Evolutionary conservation across 1,140 invertebrate genomes (phyloP), one percentile per base, ranked within the genome.

Genomic region (Helicoverpa zea): DNA sequence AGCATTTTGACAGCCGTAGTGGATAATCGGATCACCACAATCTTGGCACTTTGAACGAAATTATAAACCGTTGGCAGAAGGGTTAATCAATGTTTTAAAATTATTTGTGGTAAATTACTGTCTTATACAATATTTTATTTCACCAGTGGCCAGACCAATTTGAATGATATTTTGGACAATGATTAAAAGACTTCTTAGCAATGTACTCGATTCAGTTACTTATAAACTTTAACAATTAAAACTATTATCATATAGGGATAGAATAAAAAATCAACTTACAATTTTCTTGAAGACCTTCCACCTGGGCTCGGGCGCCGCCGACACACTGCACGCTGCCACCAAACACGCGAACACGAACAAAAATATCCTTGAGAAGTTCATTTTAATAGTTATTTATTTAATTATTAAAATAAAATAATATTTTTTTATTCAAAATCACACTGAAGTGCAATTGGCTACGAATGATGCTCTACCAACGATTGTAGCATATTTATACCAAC

Each of bases 271-370:
- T 0, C 35, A 43, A 43, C 88, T 92, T 84, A 91, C 90, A 82
- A 91, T 85, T 88, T 87, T 92, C 77, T 91, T 93, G 16, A 90
- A 91, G n/a, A 87, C 43, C 73, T 88, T 92, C 90, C 88, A 90
- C 74, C 86, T 87, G 0, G 88, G 88, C 7, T 84, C 86, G 1
- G 87, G 83, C 14, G 83, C 80, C 3, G 81, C 89, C 1, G 83
- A 79, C 4, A 88, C 88, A 0, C 83, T 52, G 4, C 59, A 83
- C 3, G 47, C 14, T 4, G 84, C 87, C 43, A 90, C 56, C 16
- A 89, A 76, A 54, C 83, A 86, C 11, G 87, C 88, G 81, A 92
- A 90, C 72, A 61, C 72, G 18, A 75, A 87, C 51, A 89, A 88
- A 13, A 91, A 87, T 52, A 91, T 79, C 61, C 84, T 88, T 0